These are phyloP conservation scores for Threskiornis aethiopicus DNA, from an alignment of 2,797 vertebrate species.

Conservation along the genomic window DNA sequence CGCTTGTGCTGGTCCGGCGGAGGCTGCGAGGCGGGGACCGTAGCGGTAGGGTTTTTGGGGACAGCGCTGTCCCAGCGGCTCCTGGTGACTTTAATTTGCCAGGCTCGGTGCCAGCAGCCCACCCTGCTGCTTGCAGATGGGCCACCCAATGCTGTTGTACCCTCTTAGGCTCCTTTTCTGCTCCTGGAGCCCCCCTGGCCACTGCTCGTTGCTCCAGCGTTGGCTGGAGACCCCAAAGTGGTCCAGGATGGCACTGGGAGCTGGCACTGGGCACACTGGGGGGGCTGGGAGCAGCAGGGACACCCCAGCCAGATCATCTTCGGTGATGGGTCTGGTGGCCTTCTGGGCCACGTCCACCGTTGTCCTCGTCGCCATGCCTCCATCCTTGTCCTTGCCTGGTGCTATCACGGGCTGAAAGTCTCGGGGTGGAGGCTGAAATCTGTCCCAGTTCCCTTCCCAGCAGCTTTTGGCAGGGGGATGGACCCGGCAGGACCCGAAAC, in stretches of 20 bases:
- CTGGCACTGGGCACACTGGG: background rate
- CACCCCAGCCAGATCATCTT: background rate
- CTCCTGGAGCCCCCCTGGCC: fast-evolving
- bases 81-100: background rate
- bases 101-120: background rate
- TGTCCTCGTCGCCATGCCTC: background rate
- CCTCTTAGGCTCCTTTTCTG: background rate
- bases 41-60: background rate
- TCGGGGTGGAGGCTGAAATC: background rate
- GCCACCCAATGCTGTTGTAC: background rate
- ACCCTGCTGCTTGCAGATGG: background rate
- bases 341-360: background rate
- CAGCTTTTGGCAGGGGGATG: background rate
- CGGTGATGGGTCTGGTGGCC: background rate
- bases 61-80: fast-evolving
- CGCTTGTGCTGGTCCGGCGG: background rate
- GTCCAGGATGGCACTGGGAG: background rate
- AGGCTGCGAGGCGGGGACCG: background rate
- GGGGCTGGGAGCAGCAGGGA: background rate
- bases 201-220: fast-evolving
- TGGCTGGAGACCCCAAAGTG: background rate
- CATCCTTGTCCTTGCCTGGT: fast-evolving
- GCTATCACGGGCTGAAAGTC: too few relatives aligned
- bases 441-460: fast-evolving
- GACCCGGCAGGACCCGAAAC: background rate